Evolutionary conservation across 2,797 vertebrate species (phyloP), one percentile per base, ranked within the genome.

Genomic region (Cryptoblepharus egeriae): DNA sequence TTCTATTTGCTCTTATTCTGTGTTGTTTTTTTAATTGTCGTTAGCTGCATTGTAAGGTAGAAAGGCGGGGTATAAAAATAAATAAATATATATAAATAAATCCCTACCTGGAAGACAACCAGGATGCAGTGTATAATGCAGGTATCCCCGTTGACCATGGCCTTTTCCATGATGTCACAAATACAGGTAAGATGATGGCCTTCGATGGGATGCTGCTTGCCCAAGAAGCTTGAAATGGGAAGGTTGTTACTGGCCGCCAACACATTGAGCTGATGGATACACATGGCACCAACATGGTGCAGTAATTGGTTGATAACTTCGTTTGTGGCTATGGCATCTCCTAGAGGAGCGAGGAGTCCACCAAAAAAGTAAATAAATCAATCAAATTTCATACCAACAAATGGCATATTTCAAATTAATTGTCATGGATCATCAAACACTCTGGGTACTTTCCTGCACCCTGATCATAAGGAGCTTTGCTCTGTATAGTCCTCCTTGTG

Each of bases 111-210:
- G 93, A 99, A 99, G 89, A 99, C 98, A 49, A 99, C 97, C 71
- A 99, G 96, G 92, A 98, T 97, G 94, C 99, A 99, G 93, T 97
- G 97, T 89, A 99, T 99, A 86, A 99, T 98, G 92, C 98, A 98
- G 26, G 97, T 98, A 79, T 99, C 98, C 35, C 97, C 97, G 39
- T 98, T 98, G 81, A 98, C 98, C 99, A 99, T 99, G 85, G 99
- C 98, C 92, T 98, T 99, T 90, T 99, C 99, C 98, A 99, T 99
- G 76, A 99, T 99, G 94, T 99, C 98, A 90, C 99, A 99, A 91
- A 99, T 99, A 89, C 97, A 98, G 96, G 97, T 98, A 64, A 99
- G 97, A 91, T 99, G 98, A 88, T 97, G 97, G 1, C 97, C 97
- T 94, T 99, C 99, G 1, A 99, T 99, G 0, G 97, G 98, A 88